Conservation (phyloP, 2,113 vertebrate species). For the Pardalotus punctatus region DNA sequence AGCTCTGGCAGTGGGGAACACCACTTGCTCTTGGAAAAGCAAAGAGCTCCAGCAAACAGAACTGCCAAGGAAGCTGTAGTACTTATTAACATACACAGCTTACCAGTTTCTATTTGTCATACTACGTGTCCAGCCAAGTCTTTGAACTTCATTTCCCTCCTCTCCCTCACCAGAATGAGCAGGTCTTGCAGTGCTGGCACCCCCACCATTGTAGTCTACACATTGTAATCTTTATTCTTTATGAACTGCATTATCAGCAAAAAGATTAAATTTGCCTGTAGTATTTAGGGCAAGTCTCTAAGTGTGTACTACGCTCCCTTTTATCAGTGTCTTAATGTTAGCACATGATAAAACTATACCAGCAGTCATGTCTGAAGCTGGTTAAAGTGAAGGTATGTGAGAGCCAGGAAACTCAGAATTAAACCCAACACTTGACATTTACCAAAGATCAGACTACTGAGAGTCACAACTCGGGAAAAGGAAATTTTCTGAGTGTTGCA, state of each 20-base stretch:
- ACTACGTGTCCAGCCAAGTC: neutral
- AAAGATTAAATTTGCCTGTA: neutral
- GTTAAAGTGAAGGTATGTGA: neutral
- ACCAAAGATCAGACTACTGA: neutral
- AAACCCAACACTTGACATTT: neutral
- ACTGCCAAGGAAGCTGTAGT: neutral
- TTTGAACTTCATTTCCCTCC: neutral
- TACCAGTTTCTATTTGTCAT: neutral
- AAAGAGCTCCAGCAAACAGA: neutral
- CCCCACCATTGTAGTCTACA: neutral
- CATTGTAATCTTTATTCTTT: neutral
- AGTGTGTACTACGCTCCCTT: neutral
- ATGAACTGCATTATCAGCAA: neutral
- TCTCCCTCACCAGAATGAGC: neutral
- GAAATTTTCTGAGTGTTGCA: neutral
- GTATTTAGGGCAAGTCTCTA: neutral
- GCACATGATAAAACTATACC: neutral
- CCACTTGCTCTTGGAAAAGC: neutral
- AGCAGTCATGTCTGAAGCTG: neutral
- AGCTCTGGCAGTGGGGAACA: neutral
- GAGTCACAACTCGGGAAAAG: neutral
- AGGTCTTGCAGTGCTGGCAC: neutral
- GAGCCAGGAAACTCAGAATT: neutral
- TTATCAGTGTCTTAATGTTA: neutral
- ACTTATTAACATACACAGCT: neutral